Evolutionary conservation across 2,888 invertebrate genomes (phyloP).

Genomic region (Caenorhabditis macrosperma): DNA sequence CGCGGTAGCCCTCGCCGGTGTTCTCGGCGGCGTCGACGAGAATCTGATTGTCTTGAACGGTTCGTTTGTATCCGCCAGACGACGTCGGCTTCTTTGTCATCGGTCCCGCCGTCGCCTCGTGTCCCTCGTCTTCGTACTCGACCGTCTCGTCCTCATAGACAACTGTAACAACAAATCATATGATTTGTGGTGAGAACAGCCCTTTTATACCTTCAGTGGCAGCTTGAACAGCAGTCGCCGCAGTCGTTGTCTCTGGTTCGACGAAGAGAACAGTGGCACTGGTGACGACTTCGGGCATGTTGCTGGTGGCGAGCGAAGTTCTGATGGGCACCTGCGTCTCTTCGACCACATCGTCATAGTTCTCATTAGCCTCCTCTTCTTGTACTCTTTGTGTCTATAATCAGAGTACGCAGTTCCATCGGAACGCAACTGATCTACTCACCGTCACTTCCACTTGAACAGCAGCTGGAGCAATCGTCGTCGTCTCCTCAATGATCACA

Average conservation of each 20-base stretch:
- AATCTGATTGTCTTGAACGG: constrained; percentile 51
- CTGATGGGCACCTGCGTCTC: constrained; percentile 38
- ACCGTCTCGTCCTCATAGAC: constrained; percentile 58
- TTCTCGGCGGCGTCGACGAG: constrained; percentile 52
- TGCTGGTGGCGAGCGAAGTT: constrained; percentile 36
- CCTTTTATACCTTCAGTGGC: constrained; percentile 9
- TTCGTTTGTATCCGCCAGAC: constrained; percentile 42
- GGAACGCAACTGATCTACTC: too few species aligned
- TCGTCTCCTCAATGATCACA: constrained; percentile 40
- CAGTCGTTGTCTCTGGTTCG: too few species aligned
- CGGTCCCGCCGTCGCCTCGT: constrained; percentile 10
- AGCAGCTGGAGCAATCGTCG: constrained; percentile 20
- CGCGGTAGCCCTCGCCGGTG: constrained; percentile 46
- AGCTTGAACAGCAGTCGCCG: not conserved
- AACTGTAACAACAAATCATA: constrained; percentile 26
- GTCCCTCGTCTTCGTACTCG: constrained; percentile 42
- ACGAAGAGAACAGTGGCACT: constrained; percentile 32
- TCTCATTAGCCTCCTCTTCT: constrained; percentile 37
- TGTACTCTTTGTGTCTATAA: constrained; percentile 37
- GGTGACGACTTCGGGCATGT: constrained; percentile 31
- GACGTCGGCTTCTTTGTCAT: constrained; percentile 36
- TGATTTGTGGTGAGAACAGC: not conserved
- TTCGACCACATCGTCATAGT: constrained; percentile 52
- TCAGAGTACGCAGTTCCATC: not conserved
- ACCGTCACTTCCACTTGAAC: constrained; percentile 36